phyloP scores from a whole-genome alignment of 2,797 vertebrate species.

The Epinephelus awoara region DNA sequence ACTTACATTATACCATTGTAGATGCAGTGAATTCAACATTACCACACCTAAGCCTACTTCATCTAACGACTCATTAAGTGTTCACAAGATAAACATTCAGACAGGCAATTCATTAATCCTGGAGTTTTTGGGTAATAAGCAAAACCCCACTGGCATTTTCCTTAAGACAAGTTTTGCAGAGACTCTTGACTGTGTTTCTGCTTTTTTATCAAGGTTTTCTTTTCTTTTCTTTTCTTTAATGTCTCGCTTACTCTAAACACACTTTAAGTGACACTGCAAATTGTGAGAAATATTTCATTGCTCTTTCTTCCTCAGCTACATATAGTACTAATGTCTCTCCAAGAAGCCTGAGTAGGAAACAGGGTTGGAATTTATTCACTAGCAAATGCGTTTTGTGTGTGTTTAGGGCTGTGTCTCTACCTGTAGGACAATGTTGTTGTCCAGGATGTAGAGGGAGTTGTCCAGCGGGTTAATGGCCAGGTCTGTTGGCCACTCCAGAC shows the following conservation, averaged over 20 bases:
- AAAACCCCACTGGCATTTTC: constrained; percentile 40
- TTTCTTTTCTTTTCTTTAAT: constrained; percentile 44
- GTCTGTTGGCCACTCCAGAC: constrained; percentile 97
- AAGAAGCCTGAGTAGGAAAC: constrained; percentile 6
- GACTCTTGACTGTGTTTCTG: constrained; percentile 34
- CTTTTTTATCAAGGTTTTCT: constrained; percentile 36
- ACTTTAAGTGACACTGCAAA: constrained; percentile 49
- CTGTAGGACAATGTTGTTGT: constrained; percentile 96
- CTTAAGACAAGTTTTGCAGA: constrained; percentile 42
- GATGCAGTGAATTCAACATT: constrained; percentile 17
- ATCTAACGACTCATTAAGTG: constrained; percentile 46
- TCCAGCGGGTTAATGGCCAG: constrained; percentile 96
- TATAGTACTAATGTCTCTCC: neutral
- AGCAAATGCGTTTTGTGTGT: neutral
- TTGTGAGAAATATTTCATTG: constrained; percentile 40
- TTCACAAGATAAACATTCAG: constrained; percentile 34
- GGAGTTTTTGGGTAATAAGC: constrained; percentile 13
- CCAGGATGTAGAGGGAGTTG: constrained; percentile 96
- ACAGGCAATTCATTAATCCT: constrained; percentile 47
- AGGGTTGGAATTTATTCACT: constrained; percentile 3
- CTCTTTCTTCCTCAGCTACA: constrained; percentile 1
- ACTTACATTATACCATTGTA: neutral
- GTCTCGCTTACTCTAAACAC: constrained; percentile 41
- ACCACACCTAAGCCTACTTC: neutral
- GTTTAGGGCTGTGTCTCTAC: constrained; percentile 42